Evolutionary conservation across 1,140 invertebrate genomes (phyloP).

Genomic region (Drosophila kepulauana): DNA sequence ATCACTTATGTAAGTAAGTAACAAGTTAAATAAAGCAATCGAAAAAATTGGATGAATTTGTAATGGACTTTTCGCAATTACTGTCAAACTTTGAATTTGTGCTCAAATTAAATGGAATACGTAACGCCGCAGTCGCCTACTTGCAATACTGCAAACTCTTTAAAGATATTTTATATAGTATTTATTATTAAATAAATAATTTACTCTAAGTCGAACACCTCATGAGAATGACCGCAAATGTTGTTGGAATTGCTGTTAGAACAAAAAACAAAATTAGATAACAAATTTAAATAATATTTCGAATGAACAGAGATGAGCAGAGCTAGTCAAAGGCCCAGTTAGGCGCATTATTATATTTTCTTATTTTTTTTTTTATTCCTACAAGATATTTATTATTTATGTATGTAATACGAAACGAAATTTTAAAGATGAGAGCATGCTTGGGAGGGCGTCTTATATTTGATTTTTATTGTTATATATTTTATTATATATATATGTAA

Average conservation of each 20-base stretch:
- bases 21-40: conserved; percentile 21
- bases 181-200: conserved; percentile 9
- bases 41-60: conserved; percentile 14
- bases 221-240: conserved; percentile 10
- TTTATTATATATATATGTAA: conserved; percentile 32
- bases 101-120: conserved; percentile 45
- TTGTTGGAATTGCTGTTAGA: conserved; percentile 5
- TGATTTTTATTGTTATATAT: conserved; percentile 32
- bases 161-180: background rate
- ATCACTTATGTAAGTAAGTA: conserved; percentile 14
- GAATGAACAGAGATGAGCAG: conserved; percentile 54
- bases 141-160: conserved; percentile 37
- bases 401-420: conserved; percentile 60
- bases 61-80: conserved; percentile 26
- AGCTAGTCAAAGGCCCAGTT: conserved; percentile 68
- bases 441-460: conserved; percentile 79
- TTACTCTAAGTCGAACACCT: conserved; percentile 7
- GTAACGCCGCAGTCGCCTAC: conserved; percentile 37
- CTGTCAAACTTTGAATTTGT: conserved; percentile 38
- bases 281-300: conserved; percentile 34
- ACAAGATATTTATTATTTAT: conserved; percentile 28
- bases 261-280: background rate
- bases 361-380: conserved; percentile 26
- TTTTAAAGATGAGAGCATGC: conserved; percentile 83
- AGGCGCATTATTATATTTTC: conserved; percentile 43